phyloP scores from a whole-genome alignment of 2,888 invertebrate species.

The Sialis lutaria region DNA sequence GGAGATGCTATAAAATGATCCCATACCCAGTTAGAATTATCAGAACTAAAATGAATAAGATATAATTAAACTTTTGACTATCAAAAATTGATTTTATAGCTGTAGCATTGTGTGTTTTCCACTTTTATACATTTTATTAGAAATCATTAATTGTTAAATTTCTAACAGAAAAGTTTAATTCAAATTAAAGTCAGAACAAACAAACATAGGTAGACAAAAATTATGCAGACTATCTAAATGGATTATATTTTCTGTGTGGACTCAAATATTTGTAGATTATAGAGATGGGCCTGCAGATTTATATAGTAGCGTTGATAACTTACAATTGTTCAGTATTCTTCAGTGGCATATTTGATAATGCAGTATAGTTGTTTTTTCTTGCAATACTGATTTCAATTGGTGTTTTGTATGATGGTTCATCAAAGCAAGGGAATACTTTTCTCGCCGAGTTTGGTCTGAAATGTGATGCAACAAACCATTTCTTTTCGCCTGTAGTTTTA shows the following conservation, averaged over 20 bases:
- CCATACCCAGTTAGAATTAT: conserved; percentile 39
- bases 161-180: no score
- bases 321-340: conserved; percentile 40
- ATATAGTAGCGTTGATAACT: conserved; percentile 22
- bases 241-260: neutral
- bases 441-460: conserved; percentile 56
- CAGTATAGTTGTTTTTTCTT: conserved; percentile 36
- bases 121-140: no score
- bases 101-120: no score
- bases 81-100: no score
- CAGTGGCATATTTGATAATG: conserved; percentile 47
- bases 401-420: conserved; percentile 60
- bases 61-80: no score
- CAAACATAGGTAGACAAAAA: no score
- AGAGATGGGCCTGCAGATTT: neutral
- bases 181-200: no score
- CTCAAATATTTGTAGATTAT: neutral
- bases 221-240: no score
- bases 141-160: no score
- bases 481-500: conserved; percentile 20
- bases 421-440: conserved; percentile 66
- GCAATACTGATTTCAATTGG: conserved; percentile 46
- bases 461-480: conserved; percentile 46
- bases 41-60: conserved; percentile 22
- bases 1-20: conserved; percentile 54